A percentile compares a stretch with the other conserved stretches of the same genome.
These are phyloP conservation scores for Hirtodrosophila duncani DNA, from an alignment of 2,888 invertebrate genomes.

Conservation along the genomic window DNA sequence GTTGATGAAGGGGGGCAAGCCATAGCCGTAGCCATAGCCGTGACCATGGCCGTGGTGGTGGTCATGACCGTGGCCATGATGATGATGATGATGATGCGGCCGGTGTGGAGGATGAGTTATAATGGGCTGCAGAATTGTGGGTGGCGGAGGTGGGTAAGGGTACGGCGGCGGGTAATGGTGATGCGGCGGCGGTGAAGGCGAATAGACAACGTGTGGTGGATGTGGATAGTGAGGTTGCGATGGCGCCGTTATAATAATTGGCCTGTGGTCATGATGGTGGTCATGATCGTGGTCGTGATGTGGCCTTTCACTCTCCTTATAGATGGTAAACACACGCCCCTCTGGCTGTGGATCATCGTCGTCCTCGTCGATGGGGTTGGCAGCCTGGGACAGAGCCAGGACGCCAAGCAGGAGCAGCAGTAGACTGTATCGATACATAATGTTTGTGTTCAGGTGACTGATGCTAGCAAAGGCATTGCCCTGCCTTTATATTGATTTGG, in stretches of 20 bases:
- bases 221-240: slow-evolving; percentile 2
- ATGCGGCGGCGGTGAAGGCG: neutral
- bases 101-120: neutral
- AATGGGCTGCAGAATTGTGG: neutral
- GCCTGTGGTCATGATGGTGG: no score
- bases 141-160: neutral
- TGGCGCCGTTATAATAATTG: slow-evolving; percentile 26
- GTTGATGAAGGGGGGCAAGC: slow-evolving; percentile 20
- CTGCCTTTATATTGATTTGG: no score
- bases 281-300: slow-evolving; percentile 7
- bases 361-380: neutral
- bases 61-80: no score
- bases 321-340: slow-evolving; percentile 28
- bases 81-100: neutral
- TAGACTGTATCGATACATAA: no score
- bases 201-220: no score
- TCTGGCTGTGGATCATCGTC: slow-evolving; percentile 21
- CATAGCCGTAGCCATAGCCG: neutral
- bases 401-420: slow-evolving; percentile 26
- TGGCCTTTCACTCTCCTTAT: slow-evolving; percentile 6
- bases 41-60: neutral
- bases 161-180: neutral
- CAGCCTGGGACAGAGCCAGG: slow-evolving; percentile 8
- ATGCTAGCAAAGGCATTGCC: no score
- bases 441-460: no score